Evolutionary conservation across 1,140 invertebrate species (phyloP).

Genomic region (Lordiphosa stackelbergi): DNA sequence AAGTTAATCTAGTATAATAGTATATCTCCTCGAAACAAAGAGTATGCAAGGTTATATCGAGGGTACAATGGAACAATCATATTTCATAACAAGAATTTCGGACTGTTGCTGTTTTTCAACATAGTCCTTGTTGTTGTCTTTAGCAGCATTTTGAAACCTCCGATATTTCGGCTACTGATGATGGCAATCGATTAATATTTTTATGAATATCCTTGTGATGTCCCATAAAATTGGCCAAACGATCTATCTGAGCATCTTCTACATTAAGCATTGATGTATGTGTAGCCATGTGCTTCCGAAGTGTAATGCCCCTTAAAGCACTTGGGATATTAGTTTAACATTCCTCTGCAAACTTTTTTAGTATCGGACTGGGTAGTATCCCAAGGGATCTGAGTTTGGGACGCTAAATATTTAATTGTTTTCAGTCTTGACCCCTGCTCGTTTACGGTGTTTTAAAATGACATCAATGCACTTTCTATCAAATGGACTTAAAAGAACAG

Average conservation of each 20-base stretch:
- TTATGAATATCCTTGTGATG: constrained; percentile 2
- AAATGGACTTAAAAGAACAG: constrained; percentile 1
- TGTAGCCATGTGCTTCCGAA: constrained; percentile 1
- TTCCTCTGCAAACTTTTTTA: constrained; percentile 3
- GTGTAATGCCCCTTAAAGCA: constrained; percentile 3
- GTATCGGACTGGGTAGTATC: background rate
- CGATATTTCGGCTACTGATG: background rate
- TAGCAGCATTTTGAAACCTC: background rate
- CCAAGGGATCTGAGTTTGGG: background rate
- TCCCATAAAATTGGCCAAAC: constrained; percentile 1
- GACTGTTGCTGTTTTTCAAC: too few species aligned
- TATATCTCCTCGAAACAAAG: too few species aligned
- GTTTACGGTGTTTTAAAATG: background rate
- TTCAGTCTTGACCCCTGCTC: background rate
- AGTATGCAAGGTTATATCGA: too few species aligned
- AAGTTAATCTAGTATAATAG: too few species aligned
- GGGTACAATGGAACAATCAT: too few species aligned
- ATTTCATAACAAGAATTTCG: too few species aligned
- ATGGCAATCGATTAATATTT: background rate
- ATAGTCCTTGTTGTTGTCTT: too few species aligned
- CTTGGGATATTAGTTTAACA: background rate
- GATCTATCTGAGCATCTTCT: background rate
- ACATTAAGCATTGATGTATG: background rate
- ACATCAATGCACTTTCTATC: background rate
- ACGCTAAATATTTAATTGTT: constrained; percentile 6